Evolutionary conservation across 2,888 invertebrate genomes (phyloP).

Genomic region (Hydraecia micacea): DNA sequence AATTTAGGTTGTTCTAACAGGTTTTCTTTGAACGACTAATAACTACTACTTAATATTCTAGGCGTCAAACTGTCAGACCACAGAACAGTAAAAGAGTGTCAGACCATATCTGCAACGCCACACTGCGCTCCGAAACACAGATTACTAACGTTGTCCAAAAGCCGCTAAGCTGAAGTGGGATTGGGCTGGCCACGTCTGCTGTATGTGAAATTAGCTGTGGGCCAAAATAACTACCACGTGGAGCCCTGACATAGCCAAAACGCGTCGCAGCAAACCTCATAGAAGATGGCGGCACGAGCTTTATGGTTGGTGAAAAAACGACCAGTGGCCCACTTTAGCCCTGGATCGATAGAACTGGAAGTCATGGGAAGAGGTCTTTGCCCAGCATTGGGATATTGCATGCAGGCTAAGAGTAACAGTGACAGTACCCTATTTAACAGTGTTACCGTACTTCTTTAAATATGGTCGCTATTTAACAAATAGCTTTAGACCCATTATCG

Average conservation of each 20-base stretch:
- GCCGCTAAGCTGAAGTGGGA: too few relatives aligned
- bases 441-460: neutral
- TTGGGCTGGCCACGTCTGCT: neutral
- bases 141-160: too few relatives aligned
- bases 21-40: too few relatives aligned
- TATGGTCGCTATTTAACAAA: neutral
- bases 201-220: neutral
- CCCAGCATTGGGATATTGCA: neutral
- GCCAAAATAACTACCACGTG: neutral
- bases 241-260: too few relatives aligned
- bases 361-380: neutral
- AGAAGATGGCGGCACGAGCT: neutral
- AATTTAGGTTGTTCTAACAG: neutral
- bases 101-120: neutral
- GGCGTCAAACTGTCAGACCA: neutral
- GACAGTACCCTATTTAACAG: neutral
- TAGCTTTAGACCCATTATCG: conserved; percentile 13
- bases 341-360: neutral
- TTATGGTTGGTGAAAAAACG: neutral
- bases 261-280: neutral
- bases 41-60: neutral
- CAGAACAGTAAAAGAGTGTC: too few relatives aligned
- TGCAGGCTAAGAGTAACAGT: neutral
- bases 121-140: neutral
- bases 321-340: neutral